Percentiles rank a stretch among this genome's conserved stretches.
phyloP scores from a whole-genome alignment of 2,113 vertebrate genomes.

The Tragelaphus scriptus region DNA sequence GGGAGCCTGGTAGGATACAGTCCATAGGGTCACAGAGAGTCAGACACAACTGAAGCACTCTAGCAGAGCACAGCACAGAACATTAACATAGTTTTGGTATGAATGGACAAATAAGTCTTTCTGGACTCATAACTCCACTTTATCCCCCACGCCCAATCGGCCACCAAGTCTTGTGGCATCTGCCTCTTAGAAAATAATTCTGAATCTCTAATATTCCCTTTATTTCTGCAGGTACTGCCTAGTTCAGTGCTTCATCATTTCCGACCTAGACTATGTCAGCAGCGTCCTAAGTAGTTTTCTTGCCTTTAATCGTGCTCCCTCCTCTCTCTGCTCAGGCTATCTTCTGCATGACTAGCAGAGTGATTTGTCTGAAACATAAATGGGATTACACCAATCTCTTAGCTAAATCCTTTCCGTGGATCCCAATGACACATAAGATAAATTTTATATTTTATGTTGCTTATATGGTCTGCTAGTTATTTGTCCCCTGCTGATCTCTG shows the following conservation, averaged over 20 bases:
- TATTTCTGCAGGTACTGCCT: not conserved
- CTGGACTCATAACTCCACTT: not conserved
- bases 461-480: not conserved
- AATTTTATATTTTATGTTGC: constrained; percentile 6
- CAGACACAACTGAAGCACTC: not conserved
- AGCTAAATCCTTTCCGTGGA: not conserved
- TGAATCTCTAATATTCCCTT: not conserved
- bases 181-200: not conserved
- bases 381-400: not conserved
- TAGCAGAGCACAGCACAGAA: not conserved
- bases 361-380: constrained; percentile 30
- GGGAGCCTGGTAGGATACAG: not conserved
- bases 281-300: not conserved
- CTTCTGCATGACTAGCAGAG: not conserved
- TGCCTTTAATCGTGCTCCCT: not conserved
- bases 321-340: not conserved
- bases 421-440: not conserved
- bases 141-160: not conserved
- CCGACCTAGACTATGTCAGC: not conserved
- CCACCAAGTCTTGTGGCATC: not conserved
- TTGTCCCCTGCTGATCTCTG: not conserved
- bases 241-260: not conserved
- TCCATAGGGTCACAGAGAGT: not conserved
- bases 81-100: not conserved
- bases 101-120: not conserved